phyloP scores from a whole-genome alignment of 2,888 invertebrate species.

The Rotaria macrura region DNA sequence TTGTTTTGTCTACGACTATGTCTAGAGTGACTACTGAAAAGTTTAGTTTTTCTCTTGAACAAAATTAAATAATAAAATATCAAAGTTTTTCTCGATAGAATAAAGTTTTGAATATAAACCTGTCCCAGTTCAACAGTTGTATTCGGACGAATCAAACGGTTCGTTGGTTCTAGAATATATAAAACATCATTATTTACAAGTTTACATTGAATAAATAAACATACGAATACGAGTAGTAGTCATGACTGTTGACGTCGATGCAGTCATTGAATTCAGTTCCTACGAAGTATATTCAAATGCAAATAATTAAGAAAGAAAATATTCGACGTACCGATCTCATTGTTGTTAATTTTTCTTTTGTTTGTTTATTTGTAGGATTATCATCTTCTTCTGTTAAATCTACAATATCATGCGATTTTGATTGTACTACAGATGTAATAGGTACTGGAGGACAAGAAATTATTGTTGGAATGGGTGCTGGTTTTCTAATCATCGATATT shows the following conservation, averaged over 20 bases:
- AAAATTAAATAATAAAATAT: no score
- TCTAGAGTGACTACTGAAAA: no score
- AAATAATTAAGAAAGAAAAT: neutral
- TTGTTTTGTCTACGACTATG: no score
- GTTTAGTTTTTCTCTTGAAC: no score
- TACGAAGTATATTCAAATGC: neutral
- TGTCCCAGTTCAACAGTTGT: neutral
- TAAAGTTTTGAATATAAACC: neutral
- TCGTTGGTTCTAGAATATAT: neutral
- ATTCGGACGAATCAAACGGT: neutral
- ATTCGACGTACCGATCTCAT: neutral
- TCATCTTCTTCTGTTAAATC: neutral
- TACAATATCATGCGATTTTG: neutral
- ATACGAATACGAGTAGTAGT: neutral
- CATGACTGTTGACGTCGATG: neutral
- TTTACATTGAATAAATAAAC: neutral
- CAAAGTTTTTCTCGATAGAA: no score
- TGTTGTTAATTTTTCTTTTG: no score
- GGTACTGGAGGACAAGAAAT: neutral
- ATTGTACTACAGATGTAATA: neutral
- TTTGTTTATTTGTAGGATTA: neutral
- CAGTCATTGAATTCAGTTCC: neutral
- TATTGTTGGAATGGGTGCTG: neutral
- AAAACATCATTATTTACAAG: neutral
- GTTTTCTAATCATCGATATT: no score